Conservation (phyloP, 2,113 vertebrate genomes). For the Rissa tridactyla region DNA sequence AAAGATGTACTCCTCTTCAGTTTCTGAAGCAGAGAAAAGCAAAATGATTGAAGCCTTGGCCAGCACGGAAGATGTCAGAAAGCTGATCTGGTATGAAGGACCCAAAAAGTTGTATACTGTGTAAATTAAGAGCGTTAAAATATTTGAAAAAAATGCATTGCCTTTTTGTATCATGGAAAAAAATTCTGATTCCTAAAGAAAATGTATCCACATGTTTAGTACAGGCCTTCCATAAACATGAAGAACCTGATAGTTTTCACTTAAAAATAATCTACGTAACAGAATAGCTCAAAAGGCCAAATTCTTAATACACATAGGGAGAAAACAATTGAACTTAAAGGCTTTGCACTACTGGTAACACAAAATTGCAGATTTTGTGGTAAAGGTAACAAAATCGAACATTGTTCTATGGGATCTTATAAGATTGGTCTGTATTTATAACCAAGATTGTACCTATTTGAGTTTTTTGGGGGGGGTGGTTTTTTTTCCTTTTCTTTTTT, state of each 20-base stretch:
- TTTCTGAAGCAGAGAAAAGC: slow-evolving; percentile 83
- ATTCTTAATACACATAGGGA: neutral
- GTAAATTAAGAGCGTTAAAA: neutral
- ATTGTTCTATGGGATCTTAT: neutral
- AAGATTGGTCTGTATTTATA: neutral
- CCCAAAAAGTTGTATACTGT: neutral
- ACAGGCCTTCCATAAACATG: neutral
- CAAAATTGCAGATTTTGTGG: neutral
- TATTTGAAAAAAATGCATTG: neutral
- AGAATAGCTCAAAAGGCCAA: neutral
- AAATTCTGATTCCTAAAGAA: neutral
- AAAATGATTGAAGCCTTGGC: slow-evolving; percentile 88
- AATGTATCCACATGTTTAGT: neutral
- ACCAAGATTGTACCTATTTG: neutral
- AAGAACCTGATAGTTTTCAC: neutral
- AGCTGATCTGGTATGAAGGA: slow-evolving; percentile 80
- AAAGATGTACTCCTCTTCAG: slow-evolving; percentile 61
- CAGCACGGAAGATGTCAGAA: slow-evolving; percentile 80
- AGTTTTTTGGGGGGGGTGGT: no score
- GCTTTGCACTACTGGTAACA: neutral
- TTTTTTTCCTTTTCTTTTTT: fast-evolving
- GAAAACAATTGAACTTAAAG: neutral
- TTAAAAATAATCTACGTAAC: neutral
- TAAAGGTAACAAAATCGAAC: neutral
- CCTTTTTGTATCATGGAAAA: neutral